Base-by-base conservation (phyloP, 37 sponge, comb jelly and placozoan species). In the Amphimedon queenslandica region DNA sequence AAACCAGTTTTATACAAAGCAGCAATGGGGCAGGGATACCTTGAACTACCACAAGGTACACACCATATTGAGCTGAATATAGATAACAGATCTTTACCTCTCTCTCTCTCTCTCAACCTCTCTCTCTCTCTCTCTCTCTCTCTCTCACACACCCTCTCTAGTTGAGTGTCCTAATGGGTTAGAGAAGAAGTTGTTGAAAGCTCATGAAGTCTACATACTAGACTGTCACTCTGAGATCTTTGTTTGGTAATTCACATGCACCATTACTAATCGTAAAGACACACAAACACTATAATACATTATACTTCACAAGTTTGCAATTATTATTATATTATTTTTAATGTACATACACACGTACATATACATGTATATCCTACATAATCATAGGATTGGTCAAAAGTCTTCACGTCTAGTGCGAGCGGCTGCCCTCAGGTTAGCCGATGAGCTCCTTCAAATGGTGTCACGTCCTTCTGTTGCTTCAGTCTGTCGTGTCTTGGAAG, bases 21-120 rank as follows among this genome's bases (percentile, higher is more conserved):
- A 0, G 84, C 76, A 28, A 73, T 96, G 53, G 96, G 96, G 18
- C 78, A 82, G 37, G 96, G 96, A 27, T 96, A 92, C 61, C 75
- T 96, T 72, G 96, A 96, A 73, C 78, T 96, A 25, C 96, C 96
- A 18, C 96, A 96, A 70, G 80, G 84, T 78, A 68, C 29, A 73
- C 36, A 40, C 21, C 24, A 69, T 69, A 27, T 72, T 21, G 23
- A 57, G 61, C 33, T 13, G 31, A 8, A 35, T 13, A 31, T 28
- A 67, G 8, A 58, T 28, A 58, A 34, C 61, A 11, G 5, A 5
- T 60, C 63, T 41, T 11, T 13, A 69, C 4, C 28, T 32, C n/a
- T n/a, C n/a, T n/a, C n/a, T n/a, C n/a, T n/a, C n/a, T n/a, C n/a
- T n/a, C n/a, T n/a, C n/a, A n/a, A n/a, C n/a, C n/a, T n/a, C n/a